Conservation (phyloP, 2,888 invertebrate genomes). For the Tetragonisca angustula region DNA sequence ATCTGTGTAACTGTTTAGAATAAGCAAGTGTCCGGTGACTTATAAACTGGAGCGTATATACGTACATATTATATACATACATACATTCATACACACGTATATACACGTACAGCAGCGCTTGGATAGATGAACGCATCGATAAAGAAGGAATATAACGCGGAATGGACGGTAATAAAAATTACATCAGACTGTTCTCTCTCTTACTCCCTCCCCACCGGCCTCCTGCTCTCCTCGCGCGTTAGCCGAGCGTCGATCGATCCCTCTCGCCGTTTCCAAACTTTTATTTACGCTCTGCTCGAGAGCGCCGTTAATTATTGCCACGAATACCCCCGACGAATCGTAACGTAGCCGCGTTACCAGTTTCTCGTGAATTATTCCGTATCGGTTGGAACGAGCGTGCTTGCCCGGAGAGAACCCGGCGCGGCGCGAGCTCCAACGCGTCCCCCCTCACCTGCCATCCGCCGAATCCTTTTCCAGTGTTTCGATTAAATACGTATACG, state of each 20-base stretch:
- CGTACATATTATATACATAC: too few relatives aligned
- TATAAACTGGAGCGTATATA: too few relatives aligned
- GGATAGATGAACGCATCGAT: slow-evolving; percentile 22
- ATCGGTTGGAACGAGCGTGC: slow-evolving; percentile 29
- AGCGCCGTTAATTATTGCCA: slow-evolving; percentile 47
- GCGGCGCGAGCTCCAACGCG: neutral
- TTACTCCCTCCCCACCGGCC: neutral
- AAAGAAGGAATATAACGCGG: slow-evolving; percentile 19
- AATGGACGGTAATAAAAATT: slow-evolving; percentile 55
- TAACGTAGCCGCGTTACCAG: slow-evolving; percentile 35
- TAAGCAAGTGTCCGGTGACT: too few relatives aligned
- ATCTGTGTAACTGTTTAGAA: too few relatives aligned
- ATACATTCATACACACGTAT: neutral
- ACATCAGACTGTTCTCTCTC: neutral
- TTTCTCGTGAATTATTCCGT: slow-evolving; percentile 54
- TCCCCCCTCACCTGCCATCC: neutral
- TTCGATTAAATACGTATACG: slow-evolving; percentile 11
- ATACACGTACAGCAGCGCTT: neutral
- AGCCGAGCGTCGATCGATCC: slow-evolving; percentile 32
- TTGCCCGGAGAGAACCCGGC: neutral
- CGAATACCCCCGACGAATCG: slow-evolving; percentile 52
- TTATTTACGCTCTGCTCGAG: slow-evolving; percentile 47
- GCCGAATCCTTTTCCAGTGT: slow-evolving; percentile 14
- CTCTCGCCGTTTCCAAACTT: slow-evolving; percentile 22
- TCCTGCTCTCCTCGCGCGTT: neutral